phyloP scores from a whole-genome alignment of 2,888 invertebrate genomes.

The Nemapogon koenigi region DNA sequence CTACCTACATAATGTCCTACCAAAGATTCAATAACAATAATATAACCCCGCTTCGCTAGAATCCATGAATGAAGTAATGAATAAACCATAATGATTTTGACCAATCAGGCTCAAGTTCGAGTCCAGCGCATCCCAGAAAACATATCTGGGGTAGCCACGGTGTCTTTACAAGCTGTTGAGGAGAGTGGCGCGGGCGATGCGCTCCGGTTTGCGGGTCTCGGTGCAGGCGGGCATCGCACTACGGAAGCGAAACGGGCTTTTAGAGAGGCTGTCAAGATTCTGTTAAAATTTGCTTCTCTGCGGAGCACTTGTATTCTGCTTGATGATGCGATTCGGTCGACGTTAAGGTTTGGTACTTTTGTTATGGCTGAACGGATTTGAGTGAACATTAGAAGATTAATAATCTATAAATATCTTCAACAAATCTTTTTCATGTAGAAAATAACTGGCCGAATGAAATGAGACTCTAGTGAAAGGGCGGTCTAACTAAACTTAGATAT shows the following conservation, averaged over 20 bases:
- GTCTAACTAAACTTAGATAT: too few species aligned
- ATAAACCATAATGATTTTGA: too few species aligned
- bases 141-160: conserved; percentile 47
- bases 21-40: too few species aligned
- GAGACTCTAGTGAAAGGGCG: too few species aligned
- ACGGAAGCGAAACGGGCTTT: conserved; percentile 48
- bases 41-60: too few species aligned
- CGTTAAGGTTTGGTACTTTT: conserved; percentile 33
- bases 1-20: too few species aligned
- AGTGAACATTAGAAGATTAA: too few species aligned
- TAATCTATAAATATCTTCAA: too few species aligned
- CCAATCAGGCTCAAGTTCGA: conserved; percentile 42
- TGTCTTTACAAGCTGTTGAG: conserved; percentile 39
- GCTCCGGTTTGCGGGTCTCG: conserved; percentile 42
- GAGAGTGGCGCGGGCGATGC: conserved; percentile 36
- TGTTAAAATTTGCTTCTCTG: conserved; percentile 58
- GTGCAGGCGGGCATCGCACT: conserved; percentile 49
- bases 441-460: too few species aligned
- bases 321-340: conserved; percentile 40
- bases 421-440: too few species aligned
- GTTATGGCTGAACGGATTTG: neutral
- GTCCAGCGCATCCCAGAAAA: conserved; percentile 45
- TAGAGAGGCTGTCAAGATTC: conserved; percentile 36
- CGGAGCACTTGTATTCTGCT: conserved; percentile 43
- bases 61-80: too few species aligned